phyloP scores from a whole-genome alignment of 2,797 vertebrate species.

The Trichosurus vulpecula region DNA sequence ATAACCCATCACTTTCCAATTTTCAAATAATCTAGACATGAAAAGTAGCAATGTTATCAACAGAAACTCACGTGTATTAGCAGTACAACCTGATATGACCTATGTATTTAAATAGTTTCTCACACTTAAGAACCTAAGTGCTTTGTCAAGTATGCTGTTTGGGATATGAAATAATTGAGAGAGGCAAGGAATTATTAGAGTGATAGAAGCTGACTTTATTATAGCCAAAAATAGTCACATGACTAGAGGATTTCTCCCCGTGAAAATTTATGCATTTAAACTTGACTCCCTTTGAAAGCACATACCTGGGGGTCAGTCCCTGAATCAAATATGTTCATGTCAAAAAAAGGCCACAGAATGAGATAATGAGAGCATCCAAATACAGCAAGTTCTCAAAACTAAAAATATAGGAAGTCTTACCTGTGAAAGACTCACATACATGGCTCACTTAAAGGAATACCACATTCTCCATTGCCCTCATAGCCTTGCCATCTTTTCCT shows the following conservation, averaged over 20 bases:
- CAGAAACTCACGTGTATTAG: constrained; percentile 34
- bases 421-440: background rate
- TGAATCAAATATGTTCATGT: constrained; percentile 66
- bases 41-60: constrained; percentile 14
- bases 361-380: constrained; percentile 62
- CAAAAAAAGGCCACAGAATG: constrained; percentile 54
- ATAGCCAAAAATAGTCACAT: constrained; percentile 50
- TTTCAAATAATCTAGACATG: background rate
- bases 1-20: background rate
- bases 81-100: constrained; percentile 30
- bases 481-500: background rate
- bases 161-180: constrained; percentile 47
- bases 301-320: background rate
- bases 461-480: background rate
- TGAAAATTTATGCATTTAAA: constrained; percentile 57
- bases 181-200: constrained; percentile 38
- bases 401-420: constrained; percentile 51
- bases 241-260: constrained; percentile 46
- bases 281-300: constrained; percentile 41
- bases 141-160: constrained; percentile 62
- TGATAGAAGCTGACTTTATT: constrained; percentile 58
- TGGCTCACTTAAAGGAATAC: constrained; percentile 4
- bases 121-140: constrained; percentile 28
- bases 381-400: constrained; percentile 51
- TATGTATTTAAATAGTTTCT: constrained; percentile 68